Conservation (phyloP, 2,888 invertebrate genomes). For the Agrenia bidenticulata region DNA sequence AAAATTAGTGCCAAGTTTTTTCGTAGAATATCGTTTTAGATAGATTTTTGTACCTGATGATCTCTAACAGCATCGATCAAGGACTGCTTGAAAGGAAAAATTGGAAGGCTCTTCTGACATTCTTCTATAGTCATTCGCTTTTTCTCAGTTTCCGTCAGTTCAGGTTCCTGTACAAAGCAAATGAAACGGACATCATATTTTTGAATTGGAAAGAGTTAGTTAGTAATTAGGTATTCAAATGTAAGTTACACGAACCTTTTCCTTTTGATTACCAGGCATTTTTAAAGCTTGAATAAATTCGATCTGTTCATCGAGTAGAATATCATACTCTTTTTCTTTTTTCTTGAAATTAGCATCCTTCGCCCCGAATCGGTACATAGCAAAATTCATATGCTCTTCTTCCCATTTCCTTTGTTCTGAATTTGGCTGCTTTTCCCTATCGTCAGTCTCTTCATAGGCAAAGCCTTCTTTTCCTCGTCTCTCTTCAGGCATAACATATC, state of each 20-base stretch:
- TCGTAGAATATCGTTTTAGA: neutral
- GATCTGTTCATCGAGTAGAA: conserved; percentile 93
- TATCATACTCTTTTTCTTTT: conserved; percentile 74
- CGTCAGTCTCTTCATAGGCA: conserved; percentile 71
- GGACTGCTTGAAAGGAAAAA: conserved; percentile 86
- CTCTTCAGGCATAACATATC: conserved; percentile 91
- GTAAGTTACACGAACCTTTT: conserved; percentile 34
- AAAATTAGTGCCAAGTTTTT: conserved; percentile 3
- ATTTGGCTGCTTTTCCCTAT: conserved; percentile 68
- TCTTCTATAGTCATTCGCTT: conserved; percentile 82
- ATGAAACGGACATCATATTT: no score
- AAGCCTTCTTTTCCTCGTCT: conserved; percentile 50
- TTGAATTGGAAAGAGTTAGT: no score
- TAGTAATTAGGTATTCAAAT: neutral
- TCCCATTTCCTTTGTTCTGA: conserved; percentile 86
- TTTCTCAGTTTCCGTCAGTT: conserved; percentile 68
- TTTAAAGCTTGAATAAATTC: conserved; percentile 92
- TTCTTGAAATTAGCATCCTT: conserved; percentile 69
- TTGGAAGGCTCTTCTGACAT: conserved; percentile 87
- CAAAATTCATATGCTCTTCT: conserved; percentile 91
- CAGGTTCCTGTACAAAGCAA: conserved; percentile 57
- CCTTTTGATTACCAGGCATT: conserved; percentile 69
- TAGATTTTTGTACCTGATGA: conserved; percentile 67
- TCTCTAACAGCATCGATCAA: conserved; percentile 87
- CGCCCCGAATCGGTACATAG: conserved; percentile 89